Evolutionary conservation across 2,797 vertebrate genomes (phyloP), one percentile per base, ranked within the genome.

Genomic region (Passerculus sandwichensis): DNA sequence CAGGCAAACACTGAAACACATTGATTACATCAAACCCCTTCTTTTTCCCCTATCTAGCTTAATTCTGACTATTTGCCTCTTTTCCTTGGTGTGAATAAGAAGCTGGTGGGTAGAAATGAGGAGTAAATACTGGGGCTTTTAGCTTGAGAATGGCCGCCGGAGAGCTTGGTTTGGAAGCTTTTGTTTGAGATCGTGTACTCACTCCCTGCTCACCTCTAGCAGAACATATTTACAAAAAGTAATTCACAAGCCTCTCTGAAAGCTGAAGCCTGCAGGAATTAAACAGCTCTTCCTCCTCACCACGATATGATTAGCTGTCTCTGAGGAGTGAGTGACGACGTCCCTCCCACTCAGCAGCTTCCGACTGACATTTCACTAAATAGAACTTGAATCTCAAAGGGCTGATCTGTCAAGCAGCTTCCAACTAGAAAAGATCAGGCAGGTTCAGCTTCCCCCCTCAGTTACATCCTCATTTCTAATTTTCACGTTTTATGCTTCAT

Each of bases 401-500:
- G 94, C 85, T 95, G 91, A 90, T 93, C 89, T 91, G 91, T 96
- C 92, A 93, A 76, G 76, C 42, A 32, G 84, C 93, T 93, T 93
- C 69, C 70, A 81, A 95, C 73, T n/a, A 64, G 56, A 91, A 96
- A 94, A 93, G 86, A 94, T 96, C 91, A 94, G 80, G 93, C 88
- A 72, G 87, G 95, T 95, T 96, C 89, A 79, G 88, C 57, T 94
- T 93, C 53, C 36, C 57, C 81, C 74, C 86, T 75, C 72, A n/a
- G 71, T 22, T 94, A 38, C 82, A 91, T 95, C 61, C 75, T 90
- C 57, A 29, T 88, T 96, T 91, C 92, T 85, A 93, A 96, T 97
- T 96, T 96, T 97, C 93, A 88, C 81, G 29, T 97, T 97, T 96
- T 96, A 79, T 94, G 91, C 83, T 94, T 96, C 90, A 59, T 78